These are phyloP conservation scores for Lagorchestes hirsutus DNA, from an alignment of 2,797 vertebrate genomes.

Conservation along the genomic window DNA sequence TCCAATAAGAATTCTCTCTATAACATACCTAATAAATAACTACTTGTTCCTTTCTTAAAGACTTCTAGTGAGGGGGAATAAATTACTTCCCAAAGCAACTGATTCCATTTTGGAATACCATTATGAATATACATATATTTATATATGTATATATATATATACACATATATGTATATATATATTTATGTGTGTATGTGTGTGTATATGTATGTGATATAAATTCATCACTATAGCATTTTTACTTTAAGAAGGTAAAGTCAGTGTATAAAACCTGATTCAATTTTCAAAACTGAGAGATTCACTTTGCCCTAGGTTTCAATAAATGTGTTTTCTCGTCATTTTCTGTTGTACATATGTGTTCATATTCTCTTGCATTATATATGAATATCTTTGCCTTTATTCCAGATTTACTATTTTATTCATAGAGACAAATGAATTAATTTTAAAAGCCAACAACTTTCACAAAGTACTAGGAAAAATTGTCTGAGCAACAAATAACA, in stretches of 20 bases:
- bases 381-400: background rate
- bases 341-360: background rate
- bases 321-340: background rate
- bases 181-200: no score
- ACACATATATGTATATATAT: no score
- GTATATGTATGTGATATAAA: no score
- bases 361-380: conserved; percentile 7
- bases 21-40: background rate
- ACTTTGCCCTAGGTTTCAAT: background rate
- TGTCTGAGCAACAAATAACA: conserved; percentile 8
- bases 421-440: background rate
- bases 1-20: background rate
- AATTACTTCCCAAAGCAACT: background rate
- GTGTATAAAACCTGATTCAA: background rate
- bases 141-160: no score
- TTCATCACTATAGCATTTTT: background rate
- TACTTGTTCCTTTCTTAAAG: background rate
- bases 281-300: background rate
- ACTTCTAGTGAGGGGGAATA: background rate
- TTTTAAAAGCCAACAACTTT: conserved; percentile 28
- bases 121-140: no score
- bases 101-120: background rate
- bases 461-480: conserved; percentile 1
- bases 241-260: background rate
- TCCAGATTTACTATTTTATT: background rate